Base-by-base conservation (phyloP, 2,888 invertebrate genomes). In the Rosalia funebris region DNA sequence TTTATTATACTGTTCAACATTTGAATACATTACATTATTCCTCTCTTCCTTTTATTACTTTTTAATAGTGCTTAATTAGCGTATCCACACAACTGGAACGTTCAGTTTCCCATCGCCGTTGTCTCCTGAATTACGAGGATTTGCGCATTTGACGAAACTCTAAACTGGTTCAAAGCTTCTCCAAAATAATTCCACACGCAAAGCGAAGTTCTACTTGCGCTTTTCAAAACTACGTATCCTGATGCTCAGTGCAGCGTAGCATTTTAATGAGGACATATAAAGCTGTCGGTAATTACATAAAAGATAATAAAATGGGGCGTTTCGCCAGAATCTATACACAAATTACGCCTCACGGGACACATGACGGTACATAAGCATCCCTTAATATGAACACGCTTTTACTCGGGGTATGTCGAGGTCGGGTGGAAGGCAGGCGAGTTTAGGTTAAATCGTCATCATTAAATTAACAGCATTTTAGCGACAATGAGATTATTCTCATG, bases 251-350 rank as follows among this genome's bases (percentile, higher is more conserved):
- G 47, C 55, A 46, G 60, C 60, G 48, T 47, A 15, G 48, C 46
- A 55, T 60, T 60, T 60, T 60, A 60, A 60, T 55, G 55, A 60
- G 53, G 17, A 34, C 34, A 34, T n/a, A 15, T 46, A 17, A 60
- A 55, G 48, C 57, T 37, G 48, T 48, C 47, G 20, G 54, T 55
- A 55, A 60, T 60, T 60, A 48, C 34, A 37, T 7, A 19, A 17
- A 34, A 42, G 34, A 41, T 50, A 48, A 50, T 42, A 47, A 32
- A 48, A 57, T 12, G n/a, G 39, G 31, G 56, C 12, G 36, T 48
- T 25, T 36, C 12, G 12, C 48, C 17, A 12, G 17, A 16, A 50
- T 39, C 20, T 15, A 39, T 50, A 20, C 14, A 50, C 50, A 32
- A 50, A 50, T 44, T 25, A 44, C n/a, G n/a, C n/a, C n/a, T n/a